phyloP scores from a whole-genome alignment of 1,140 invertebrate genomes.

The Aleiodes sp. region DNA sequence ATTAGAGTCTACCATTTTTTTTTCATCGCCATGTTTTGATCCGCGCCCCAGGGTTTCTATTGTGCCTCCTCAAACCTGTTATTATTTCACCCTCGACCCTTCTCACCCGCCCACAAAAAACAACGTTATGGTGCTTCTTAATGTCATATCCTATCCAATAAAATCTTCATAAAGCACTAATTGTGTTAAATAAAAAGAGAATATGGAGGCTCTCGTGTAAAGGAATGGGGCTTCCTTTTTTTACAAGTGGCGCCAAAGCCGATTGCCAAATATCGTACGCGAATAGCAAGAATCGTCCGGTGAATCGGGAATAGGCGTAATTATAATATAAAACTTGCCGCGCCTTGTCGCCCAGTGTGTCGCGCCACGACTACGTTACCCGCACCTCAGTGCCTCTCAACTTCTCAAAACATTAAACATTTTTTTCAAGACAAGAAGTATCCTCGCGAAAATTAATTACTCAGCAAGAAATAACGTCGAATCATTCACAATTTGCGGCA shows the following conservation, averaged over 20 bases:
- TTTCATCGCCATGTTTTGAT: slow-evolving; percentile 1
- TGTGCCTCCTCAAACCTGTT: not conserved
- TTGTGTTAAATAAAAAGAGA: not conserved
- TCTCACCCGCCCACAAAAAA: not conserved
- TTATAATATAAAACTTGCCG: slow-evolving; percentile 60
- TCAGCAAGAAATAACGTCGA: too few relatives aligned
- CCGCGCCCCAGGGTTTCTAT: not conserved
- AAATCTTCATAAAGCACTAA: not conserved
- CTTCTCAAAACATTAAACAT: too few relatives aligned
- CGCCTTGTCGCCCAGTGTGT: slow-evolving; percentile 48
- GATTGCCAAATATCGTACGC: not conserved
- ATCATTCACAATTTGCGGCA: too few relatives aligned
- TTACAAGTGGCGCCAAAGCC: slow-evolving; percentile 18
- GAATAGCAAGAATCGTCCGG: not conserved
- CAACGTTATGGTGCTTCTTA: not conserved
- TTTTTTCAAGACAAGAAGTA: too few relatives aligned
- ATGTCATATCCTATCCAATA: not conserved
- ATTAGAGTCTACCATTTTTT: not conserved
- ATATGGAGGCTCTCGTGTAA: not conserved
- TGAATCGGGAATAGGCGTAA: slow-evolving; percentile 45
- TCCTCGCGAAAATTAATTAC: too few relatives aligned
- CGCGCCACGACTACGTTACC: slow-evolving; percentile 46
- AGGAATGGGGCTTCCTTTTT: not conserved
- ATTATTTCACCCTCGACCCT: slow-evolving; percentile 15
- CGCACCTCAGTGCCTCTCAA: too few relatives aligned